These are phyloP conservation scores for Cheirogaleus major DNA, from an alignment of 2,797 vertebrate genomes.

Conservation along the genomic window DNA sequence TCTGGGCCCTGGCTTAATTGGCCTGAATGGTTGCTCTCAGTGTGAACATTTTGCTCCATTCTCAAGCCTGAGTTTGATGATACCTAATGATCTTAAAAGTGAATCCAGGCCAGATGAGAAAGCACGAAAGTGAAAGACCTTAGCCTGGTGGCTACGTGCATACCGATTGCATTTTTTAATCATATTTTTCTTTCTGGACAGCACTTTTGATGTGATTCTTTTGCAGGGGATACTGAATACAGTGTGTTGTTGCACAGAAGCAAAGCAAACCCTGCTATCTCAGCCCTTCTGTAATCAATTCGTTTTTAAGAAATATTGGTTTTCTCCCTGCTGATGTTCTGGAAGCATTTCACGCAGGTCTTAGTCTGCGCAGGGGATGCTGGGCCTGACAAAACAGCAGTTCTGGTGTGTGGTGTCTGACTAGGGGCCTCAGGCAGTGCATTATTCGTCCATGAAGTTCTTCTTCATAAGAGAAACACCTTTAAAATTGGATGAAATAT, in stretches of 20 bases:
- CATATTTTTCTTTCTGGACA: not conserved
- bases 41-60: not conserved
- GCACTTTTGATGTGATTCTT: not conserved
- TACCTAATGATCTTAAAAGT: not conserved
- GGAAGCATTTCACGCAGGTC: not conserved
- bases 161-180: not conserved
- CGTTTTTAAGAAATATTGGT: not conserved
- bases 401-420: fast-evolving
- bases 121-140: fast-evolving
- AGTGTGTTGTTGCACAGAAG: not conserved
- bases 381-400: not conserved
- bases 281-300: not conserved
- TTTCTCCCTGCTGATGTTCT: not conserved
- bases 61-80: conserved; percentile 1
- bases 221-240: not conserved
- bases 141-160: fast-evolving
- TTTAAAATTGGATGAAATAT: not conserved
- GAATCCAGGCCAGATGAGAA: not conserved
- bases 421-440: not conserved
- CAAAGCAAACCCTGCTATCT: not conserved
- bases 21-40: not conserved
- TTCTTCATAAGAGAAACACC: not conserved
- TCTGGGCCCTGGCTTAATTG: not conserved
- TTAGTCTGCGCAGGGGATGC: not conserved
- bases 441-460: not conserved